These are phyloP conservation scores for Aporrectodea caliginosa DNA, from an alignment of 1,140 invertebrate genomes.

Conservation along the genomic window DNA sequence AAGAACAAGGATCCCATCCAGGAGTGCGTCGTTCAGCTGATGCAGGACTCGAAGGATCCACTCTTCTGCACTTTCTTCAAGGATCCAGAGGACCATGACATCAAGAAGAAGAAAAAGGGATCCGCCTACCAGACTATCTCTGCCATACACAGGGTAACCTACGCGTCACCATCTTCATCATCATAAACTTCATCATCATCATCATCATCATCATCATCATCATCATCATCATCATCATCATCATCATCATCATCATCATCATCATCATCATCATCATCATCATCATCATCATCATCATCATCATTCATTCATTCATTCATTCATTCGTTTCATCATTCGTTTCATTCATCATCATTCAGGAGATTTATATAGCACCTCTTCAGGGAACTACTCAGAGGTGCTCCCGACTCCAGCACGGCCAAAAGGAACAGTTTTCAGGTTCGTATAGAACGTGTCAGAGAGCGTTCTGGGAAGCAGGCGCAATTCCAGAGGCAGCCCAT, in stretches of 20 bases:
- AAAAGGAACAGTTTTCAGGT: no score
- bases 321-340: no score
- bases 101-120: conserved; percentile 75
- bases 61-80: conserved; percentile 59
- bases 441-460: no score
- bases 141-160: conserved; percentile 71
- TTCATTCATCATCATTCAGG: no score
- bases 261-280: not conserved
- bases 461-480: no score
- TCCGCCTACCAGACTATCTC: conserved; percentile 93
- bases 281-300: conserved; percentile 4
- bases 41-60: conserved; percentile 82
- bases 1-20: conserved; percentile 99
- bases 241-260: not conserved
- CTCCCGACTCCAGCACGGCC: no score
- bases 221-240: conserved; percentile 16
- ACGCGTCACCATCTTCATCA: not conserved
- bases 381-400: no score
- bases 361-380: no score
- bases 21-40: conserved; percentile 95
- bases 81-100: conserved; percentile 18
- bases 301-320: no score
- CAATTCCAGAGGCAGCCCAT: no score
- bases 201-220: conserved; percentile 8
- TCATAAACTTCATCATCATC: not conserved